Conservation (phyloP, 1,140 invertebrate species). For the Plectrocnemia conspersa region DNA sequence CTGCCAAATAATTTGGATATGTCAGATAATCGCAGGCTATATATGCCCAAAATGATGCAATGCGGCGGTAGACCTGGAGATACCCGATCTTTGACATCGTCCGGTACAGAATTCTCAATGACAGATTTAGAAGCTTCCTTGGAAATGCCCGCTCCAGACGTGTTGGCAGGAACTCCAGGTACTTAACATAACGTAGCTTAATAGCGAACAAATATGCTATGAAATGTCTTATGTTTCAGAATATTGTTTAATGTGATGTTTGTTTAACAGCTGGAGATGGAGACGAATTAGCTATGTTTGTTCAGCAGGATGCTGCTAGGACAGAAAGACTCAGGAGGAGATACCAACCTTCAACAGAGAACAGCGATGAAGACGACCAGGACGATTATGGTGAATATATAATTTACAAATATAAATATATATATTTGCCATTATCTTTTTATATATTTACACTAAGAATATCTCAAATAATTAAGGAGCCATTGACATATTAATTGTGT, state of each 20-base stretch:
- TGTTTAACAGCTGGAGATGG: slow-evolving; percentile 47
- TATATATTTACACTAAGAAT: too few species aligned
- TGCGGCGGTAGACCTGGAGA: slow-evolving; percentile 44
- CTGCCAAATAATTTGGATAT: slow-evolving; percentile 17
- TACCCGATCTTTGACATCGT: slow-evolving; percentile 42
- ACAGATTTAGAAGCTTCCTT: slow-evolving; percentile 44
- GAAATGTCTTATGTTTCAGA: too few species aligned
- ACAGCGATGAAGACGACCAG: slow-evolving; percentile 70
- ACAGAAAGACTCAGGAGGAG: slow-evolving; percentile 76
- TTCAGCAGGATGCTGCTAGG: slow-evolving; percentile 73
- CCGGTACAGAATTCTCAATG: slow-evolving; percentile 41
- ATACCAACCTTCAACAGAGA: slow-evolving; percentile 53
- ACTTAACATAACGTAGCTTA: slow-evolving; percentile 15
- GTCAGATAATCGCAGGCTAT: slow-evolving; percentile 36
- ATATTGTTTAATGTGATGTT: too few species aligned
- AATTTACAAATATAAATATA: neutral
- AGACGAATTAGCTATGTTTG: slow-evolving; percentile 74
- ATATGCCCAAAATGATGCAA: slow-evolving; percentile 8
- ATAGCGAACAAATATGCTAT: too few species aligned
- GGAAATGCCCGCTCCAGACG: slow-evolving; percentile 61
- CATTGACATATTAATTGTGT: too few species aligned
- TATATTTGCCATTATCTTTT: neutral
- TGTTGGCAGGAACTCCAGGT: slow-evolving; percentile 68
- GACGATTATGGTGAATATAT: slow-evolving; percentile 70
- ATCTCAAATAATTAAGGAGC: too few species aligned